These are phyloP conservation scores for Hemiscyllium ocellatum DNA, from an alignment of 2,113 vertebrate species.

Conservation along the genomic window DNA sequence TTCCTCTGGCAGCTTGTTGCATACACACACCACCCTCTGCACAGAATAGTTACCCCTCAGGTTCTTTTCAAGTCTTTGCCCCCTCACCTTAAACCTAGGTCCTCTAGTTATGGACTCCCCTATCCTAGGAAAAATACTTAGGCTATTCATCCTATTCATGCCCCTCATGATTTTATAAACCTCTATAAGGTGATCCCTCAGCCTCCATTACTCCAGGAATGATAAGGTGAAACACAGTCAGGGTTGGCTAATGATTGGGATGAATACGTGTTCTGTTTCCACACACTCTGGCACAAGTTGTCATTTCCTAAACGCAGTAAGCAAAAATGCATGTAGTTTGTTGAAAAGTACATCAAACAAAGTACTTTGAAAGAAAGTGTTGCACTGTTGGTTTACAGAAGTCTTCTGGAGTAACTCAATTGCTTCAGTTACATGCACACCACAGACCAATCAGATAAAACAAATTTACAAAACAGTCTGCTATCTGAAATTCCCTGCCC, in stretches of 20 bases:
- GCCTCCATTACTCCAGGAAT: neutral
- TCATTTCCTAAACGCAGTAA: neutral
- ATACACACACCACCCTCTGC: too few relatives aligned
- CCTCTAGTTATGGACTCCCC: too few relatives aligned
- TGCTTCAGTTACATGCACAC: neutral
- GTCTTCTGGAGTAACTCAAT: neutral
- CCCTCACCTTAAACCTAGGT: too few relatives aligned
- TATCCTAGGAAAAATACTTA: too few relatives aligned
- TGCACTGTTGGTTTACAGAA: neutral
- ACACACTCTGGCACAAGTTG: neutral
- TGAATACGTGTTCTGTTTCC: too few relatives aligned
- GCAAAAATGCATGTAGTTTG: neutral
- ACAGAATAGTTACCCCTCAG: too few relatives aligned
- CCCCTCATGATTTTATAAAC: too few relatives aligned
- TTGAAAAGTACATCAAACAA: neutral
- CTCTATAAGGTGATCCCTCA: too few relatives aligned
- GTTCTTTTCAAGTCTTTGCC: too few relatives aligned
- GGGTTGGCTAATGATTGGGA: neutral
- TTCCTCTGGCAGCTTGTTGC: too few relatives aligned
- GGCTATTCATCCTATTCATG: too few relatives aligned
- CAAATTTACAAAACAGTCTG: neutral
- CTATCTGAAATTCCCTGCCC: neutral
- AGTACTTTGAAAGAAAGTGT: neutral
- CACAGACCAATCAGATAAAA: neutral
- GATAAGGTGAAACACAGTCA: neutral